Evolutionary conservation across 2,113 vertebrate species (phyloP).

Genomic region (Cyphomyrus discorhynchus): DNA sequence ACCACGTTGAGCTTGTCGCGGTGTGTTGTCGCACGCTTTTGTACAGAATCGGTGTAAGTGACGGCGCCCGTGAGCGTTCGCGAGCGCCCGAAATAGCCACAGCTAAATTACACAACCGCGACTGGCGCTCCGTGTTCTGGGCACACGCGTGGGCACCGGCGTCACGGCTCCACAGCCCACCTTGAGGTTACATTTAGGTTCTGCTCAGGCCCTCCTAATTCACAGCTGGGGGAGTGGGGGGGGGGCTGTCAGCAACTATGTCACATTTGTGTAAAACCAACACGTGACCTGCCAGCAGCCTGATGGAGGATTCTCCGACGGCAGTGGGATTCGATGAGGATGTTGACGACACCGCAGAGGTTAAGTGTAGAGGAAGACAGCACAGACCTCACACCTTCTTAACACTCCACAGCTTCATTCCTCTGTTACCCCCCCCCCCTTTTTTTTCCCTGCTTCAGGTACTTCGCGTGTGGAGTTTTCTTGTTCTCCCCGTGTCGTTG

Average conservation of each 20-base stretch:
- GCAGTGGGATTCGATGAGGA: not conserved
- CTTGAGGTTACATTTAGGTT: constrained; percentile 6
- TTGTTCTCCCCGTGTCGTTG: not conserved
- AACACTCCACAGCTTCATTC: not conserved
- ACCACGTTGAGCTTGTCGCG: not conserved
- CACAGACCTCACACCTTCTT: not conserved
- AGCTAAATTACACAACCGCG: not conserved
- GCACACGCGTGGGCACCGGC: not conserved
- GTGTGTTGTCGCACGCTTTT: not conserved
- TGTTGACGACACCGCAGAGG: not conserved
- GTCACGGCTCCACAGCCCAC: not conserved
- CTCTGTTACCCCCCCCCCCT: not conserved
- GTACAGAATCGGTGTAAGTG: not conserved
- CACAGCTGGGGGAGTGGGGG: not conserved
- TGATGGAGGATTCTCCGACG: not conserved
- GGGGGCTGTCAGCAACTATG: not conserved
- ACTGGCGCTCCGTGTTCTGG: not conserved
- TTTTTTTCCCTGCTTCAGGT: not conserved
- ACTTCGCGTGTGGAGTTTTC: not conserved
- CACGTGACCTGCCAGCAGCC: not conserved
- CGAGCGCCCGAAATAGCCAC: not conserved
- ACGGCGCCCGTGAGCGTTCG: not conserved
- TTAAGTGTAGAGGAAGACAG: not conserved
- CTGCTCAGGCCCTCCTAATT: not conserved
- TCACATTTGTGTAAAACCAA: not conserved